phyloP scores from a whole-genome alignment of 2,797 vertebrate genomes.

The Brotula barbata region DNA sequence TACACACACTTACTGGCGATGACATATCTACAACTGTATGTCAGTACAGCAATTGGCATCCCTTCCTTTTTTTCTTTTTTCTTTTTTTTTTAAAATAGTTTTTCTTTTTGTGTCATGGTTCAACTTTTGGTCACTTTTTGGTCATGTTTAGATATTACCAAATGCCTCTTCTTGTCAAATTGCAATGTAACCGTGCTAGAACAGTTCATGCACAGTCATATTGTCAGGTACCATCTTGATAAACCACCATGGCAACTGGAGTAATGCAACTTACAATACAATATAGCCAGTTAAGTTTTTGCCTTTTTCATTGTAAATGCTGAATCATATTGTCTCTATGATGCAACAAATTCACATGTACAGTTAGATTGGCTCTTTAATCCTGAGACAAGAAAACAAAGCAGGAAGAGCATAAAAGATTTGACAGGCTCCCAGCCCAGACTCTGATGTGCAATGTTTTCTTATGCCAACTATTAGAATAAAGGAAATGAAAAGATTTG shows the following conservation, averaged over 20 bases:
- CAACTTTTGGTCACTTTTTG: not conserved
- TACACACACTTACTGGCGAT: too few relatives aligned
- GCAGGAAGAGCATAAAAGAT: slow-evolving; percentile 5
- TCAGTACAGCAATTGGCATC: too few relatives aligned
- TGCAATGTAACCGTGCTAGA: not conserved
- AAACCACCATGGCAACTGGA: not conserved
- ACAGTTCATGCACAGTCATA: not conserved
- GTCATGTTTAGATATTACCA: not conserved
- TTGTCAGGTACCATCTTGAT: not conserved
- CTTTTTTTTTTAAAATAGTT: not conserved
- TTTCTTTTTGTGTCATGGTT: not conserved
- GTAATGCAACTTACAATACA: not conserved
- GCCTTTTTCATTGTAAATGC: not conserved
- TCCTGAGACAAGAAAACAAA: not conserved
- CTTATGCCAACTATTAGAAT: too few relatives aligned
- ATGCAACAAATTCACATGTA: not conserved
- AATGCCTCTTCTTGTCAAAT: slow-evolving; percentile 1
- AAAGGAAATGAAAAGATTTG: not conserved
- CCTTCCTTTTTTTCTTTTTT: too few relatives aligned
- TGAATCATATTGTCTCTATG: not conserved
- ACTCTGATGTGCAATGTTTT: not conserved
- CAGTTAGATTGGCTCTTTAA: not conserved
- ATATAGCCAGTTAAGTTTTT: too few relatives aligned
- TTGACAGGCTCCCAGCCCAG: not conserved
- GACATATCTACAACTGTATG: too few relatives aligned